phyloP scores from a whole-genome alignment of 2,797 vertebrate genomes.

The Delichon dasypus region DNA sequence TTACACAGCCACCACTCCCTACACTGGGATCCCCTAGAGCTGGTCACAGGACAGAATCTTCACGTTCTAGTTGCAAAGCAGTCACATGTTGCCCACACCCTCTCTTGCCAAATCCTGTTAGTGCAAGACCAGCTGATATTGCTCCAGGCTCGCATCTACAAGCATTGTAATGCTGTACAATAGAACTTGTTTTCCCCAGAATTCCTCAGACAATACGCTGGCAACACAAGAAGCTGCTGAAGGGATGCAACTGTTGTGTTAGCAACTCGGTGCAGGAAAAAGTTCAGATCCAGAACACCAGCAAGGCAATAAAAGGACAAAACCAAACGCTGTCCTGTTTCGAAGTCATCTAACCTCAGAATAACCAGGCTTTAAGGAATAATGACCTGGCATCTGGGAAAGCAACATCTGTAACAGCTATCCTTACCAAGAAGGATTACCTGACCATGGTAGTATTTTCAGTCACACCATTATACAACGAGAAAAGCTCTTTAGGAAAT shows the following conservation, averaged over 20 bases:
- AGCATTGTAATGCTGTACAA: background rate
- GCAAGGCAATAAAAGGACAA: background rate
- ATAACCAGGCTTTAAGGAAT: background rate
- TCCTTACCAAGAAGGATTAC: background rate
- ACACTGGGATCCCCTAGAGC: background rate
- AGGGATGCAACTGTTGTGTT: background rate
- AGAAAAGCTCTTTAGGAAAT: background rate
- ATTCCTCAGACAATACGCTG: background rate
- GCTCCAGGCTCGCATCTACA: fast-evolving
- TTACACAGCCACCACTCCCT: background rate
- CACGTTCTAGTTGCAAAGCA: background rate
- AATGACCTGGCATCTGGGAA: background rate
- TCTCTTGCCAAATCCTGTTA: background rate
- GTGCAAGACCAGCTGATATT: background rate
- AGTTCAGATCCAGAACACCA: background rate
- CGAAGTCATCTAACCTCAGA: background rate
- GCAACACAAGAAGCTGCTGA: background rate
- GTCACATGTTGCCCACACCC: background rate
- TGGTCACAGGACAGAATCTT: background rate
- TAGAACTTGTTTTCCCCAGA: background rate
- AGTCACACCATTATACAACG: background rate
- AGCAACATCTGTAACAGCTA: background rate
- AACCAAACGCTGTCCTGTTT: background rate
- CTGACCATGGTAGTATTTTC: background rate
- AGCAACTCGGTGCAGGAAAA: background rate